Evolutionary conservation across 2,113 vertebrate species (phyloP), one percentile per base, ranked within the genome.

Genomic region (Ciconia maguari): DNA sequence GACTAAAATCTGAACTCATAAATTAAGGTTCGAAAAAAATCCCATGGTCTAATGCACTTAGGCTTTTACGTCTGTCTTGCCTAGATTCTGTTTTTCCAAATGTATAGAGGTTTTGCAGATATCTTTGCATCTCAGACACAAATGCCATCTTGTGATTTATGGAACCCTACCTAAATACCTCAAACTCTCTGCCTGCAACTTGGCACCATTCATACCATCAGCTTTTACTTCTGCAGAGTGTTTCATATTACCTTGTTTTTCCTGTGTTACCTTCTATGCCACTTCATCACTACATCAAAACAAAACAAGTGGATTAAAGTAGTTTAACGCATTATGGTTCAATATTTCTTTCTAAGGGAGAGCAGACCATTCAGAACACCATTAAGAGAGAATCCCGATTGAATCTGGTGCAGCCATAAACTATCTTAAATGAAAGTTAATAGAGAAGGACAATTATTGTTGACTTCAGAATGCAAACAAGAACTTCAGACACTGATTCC

Each of bases 391-490:
- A 96, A 90, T 93, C 68, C 79, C 77, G 85, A 83, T 2, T 97
- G 97, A 97, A 97, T 91, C 75, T 68, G 48, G 66, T 92, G 94
- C 96, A 97, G 96, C 60, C 92, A 94, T 96, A 96, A 97, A 94
- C 83, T 91, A 96, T 85, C 95, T 94, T 98, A 97, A 95, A 97
- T 96, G 94, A 97, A 97, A 93, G 86, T 94, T 97, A 96, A 97
- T 96, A 96, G 97, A 96, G 94, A 96, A 88, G 89, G 32, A 93
- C 93, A 95, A 96, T 98, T 94, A 97, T 78, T 96, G 88, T 96
- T 98, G 98, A 98, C 97, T 98, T 97, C 94, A 79, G 79, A 98
- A 97, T 91, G 96, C 97, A 97, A 98, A 96, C 96, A 98, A 93
- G 96, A 97, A 98, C 94, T 98, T 97, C 83, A 97, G 97, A 97